phyloP scores from a whole-genome alignment of 2,113 vertebrate species.

The Osmerus mordax region DNA sequence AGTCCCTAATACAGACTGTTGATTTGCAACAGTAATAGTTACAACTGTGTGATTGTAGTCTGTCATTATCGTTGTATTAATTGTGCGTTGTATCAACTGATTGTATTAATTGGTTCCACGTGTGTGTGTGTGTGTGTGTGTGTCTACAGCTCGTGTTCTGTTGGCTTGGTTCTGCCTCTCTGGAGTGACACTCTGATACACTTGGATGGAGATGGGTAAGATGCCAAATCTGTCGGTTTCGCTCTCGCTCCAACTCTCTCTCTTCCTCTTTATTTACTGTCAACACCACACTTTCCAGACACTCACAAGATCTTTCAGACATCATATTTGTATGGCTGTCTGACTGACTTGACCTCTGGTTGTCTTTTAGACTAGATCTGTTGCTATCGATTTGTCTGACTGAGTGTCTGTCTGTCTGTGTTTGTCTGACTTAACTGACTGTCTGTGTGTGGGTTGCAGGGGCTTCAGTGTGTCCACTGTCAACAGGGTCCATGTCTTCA shows the following conservation, averaged over 20 bases:
- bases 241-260: conserved; percentile 8
- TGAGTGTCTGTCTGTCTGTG: background rate
- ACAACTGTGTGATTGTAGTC: background rate
- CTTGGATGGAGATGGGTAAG: conserved; percentile 98
- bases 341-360: background rate
- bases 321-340: conserved; percentile 2
- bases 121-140: conserved; percentile 48
- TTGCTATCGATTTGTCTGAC: background rate
- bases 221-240: conserved; percentile 14
- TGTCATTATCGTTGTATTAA: background rate
- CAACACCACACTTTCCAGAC: background rate
- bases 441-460: conserved; percentile 46
- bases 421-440: background rate
- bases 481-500: conserved; percentile 95
- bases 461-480: conserved; percentile 96
- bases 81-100: conserved; percentile 4
- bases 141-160: conserved; percentile 80
- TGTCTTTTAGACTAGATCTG: no score
- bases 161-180: conserved; percentile 94
- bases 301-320: background rate
- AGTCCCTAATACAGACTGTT: conserved; percentile 14
- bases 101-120: conserved; percentile 16
- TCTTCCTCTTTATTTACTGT: conserved; percentile 7
- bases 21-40: no score
- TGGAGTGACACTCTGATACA: conserved; percentile 98